Conservation (phyloP, 2,888 invertebrate genomes). For the Drosophila multiciliata region DNA sequence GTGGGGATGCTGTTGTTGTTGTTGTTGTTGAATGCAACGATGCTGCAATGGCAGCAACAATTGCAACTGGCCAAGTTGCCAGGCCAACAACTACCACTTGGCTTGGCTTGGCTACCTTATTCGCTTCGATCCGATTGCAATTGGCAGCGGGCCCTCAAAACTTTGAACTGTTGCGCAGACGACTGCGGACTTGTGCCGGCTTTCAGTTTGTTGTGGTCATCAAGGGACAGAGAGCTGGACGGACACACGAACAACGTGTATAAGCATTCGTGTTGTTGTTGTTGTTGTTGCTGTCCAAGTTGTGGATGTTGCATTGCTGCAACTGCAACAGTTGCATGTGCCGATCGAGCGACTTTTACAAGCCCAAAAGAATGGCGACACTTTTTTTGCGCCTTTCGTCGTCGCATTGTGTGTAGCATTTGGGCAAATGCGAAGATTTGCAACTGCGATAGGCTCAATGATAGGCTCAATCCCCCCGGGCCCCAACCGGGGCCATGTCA, state of each 20-base stretch:
- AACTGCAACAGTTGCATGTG: conserved; percentile 54
- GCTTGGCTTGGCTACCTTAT: conserved; percentile 63
- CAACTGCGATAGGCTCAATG: conserved; percentile 26
- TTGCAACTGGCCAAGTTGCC: conserved; percentile 37
- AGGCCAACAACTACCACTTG: conserved; percentile 16
- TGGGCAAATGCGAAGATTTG: conserved; percentile 45
- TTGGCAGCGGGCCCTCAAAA: conserved; percentile 80
- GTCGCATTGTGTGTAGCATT: conserved; percentile 57
- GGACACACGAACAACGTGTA: conserved; percentile 43
- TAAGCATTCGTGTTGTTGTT: conserved; percentile 59
- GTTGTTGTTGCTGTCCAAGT: conserved; percentile 17
- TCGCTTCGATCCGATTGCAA: conserved; percentile 66
- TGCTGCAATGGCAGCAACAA: conserved; percentile 34
- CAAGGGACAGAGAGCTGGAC: conserved; percentile 61
- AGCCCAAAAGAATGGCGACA: conserved; percentile 70
- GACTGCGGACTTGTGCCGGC: conserved; percentile 84
- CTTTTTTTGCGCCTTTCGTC: conserved; percentile 63
- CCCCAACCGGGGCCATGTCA: conserved; percentile 4
- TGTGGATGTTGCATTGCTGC: conserved; percentile 20
- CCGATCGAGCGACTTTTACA: conserved; percentile 58
- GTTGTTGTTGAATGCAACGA: conserved; percentile 13
- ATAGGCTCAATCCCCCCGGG: conserved; percentile 60
- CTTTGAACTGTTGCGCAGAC: conserved; percentile 80
- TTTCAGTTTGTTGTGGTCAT: conserved; percentile 79
- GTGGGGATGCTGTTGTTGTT: conserved; percentile 29